These are phyloP conservation scores for Actinernus sp. DNA, from an alignment of 92 coral and sea anemone species.

Conservation along the genomic window DNA sequence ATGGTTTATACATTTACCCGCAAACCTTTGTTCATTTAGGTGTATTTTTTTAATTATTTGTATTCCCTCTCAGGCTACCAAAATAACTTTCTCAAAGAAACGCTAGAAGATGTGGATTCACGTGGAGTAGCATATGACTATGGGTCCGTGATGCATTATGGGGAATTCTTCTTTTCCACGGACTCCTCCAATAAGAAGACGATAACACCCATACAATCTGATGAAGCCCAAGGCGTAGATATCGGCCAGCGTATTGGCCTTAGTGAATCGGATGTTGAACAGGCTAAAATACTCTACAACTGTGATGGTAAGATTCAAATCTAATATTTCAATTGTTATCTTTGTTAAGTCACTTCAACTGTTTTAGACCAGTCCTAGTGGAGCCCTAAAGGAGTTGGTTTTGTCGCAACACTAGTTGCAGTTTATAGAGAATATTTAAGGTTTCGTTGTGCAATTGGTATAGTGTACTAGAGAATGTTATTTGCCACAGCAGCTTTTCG, in stretches of 20 bases:
- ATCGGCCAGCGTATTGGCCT: conserved; percentile 90
- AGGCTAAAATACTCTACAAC: conserved; percentile 72
- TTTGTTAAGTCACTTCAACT: no score
- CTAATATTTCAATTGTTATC: no score
- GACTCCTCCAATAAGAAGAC: conserved; percentile 13
- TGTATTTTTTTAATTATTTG: no score
- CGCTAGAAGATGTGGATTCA: conserved; percentile 25
- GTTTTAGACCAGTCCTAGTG: not conserved
- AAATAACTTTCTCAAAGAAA: conserved; percentile 33
- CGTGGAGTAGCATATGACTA: conserved; percentile 57
- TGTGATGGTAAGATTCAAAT: conserved; percentile 51
- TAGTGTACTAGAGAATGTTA: no score
- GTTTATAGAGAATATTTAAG: no score
- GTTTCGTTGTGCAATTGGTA: no score
- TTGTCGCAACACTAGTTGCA: no score
- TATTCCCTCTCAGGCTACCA: conserved; percentile 17
- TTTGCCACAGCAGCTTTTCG: no score
- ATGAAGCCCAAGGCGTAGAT: conserved; percentile 33
- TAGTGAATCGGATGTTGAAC: conserved; percentile 66
- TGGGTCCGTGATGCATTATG: conserved; percentile 57
- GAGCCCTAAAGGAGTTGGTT: no score
- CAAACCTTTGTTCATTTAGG: no score
- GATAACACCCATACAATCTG: conserved; percentile 54
- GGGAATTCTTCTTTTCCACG: conserved; percentile 32
- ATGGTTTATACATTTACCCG: no score